Conservation (phyloP, 2,797 vertebrate genomes). For the Lepus townsendii region DNA sequence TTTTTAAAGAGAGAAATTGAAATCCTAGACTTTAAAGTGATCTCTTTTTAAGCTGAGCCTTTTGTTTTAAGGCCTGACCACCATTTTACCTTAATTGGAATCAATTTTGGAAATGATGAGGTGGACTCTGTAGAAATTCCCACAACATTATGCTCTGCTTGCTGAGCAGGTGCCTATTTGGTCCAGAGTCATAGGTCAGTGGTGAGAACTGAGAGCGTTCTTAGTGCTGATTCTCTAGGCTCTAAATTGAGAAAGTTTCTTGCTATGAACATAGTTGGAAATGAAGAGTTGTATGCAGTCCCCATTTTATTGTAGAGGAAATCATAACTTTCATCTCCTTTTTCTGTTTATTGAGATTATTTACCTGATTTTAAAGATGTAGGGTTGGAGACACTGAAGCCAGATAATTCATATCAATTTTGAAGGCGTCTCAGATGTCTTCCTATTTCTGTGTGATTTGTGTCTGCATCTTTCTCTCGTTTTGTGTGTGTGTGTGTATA, state of each 20-base stretch:
- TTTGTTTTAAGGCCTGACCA: not conserved
- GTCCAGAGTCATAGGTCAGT: not conserved
- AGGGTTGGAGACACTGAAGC: not conserved
- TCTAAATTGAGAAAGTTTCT: constrained; percentile 3
- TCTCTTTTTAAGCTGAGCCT: not conserved
- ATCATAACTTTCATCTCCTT: not conserved
- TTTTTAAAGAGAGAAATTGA: constrained; percentile 23
- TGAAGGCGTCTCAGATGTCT: constrained; percentile 28
- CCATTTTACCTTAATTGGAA: not conserved
- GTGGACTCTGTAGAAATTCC: not conserved
- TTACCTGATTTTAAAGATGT: constrained; percentile 58
- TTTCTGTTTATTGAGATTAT: constrained; percentile 43
- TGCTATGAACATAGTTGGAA: not conserved
- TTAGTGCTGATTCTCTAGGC: not conserved
- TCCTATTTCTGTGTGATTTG: not conserved
- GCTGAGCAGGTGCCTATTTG: not conserved
- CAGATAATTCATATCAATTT: constrained; percentile 40
- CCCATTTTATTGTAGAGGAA: constrained; percentile 52
- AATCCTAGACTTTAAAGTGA: not conserved
- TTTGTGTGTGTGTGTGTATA: fast-evolving
- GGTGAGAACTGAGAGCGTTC: not conserved
- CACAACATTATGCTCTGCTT: not conserved
- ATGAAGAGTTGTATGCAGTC: not conserved
- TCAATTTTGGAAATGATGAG: not conserved
- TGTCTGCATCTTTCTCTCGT: not conserved